Evolutionary conservation across 2,888 invertebrate genomes (phyloP), one percentile per base, ranked within the genome.

Genomic region (Coremacera marginata): DNA sequence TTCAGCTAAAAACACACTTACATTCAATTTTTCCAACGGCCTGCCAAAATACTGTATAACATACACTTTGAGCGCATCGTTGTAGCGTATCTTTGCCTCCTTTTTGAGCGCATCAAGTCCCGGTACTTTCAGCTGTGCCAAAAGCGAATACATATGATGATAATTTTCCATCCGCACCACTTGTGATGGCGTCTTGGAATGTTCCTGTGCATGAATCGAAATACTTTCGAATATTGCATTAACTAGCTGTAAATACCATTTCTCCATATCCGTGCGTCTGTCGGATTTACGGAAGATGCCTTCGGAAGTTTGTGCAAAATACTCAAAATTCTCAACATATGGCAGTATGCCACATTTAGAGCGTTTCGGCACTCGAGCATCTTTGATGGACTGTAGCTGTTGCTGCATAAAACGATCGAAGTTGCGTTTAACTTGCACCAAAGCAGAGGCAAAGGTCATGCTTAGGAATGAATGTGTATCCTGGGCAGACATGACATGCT

Each of bases 91-190:
- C 89, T 96, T 98, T 0, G 96, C 95, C 87, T 98, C 98, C 88
- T 97, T 97, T 78, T 96, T 93, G 86, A 96, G 93, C 62, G 91
- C 90, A 86, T 99, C 98, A 86, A 99, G 91, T 82, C 96, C 95
- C 9, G 94, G 91, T 83, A 98, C 96, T 91, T 98, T 98, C 84
- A 98, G 90, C 88, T 96, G 95, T 8, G 96, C 95, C 82, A 98
- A 90, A 82, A 95, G 90, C 63, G 94, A 96, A 89, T 95, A 94
- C 88, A 99, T 93, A 84, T 96, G 95, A 91, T 99, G 98, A 90
- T 96, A 98, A 90, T 99, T 99, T 91, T 99, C 96, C 94, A 98
- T 95, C 90, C 95, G 95, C 70, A 98, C 93, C 63, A 98, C 97
- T 90, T 96, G 95, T 70, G 94, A 92, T 5, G 98, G 99, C 19